These are phyloP conservation scores for Halcyon smyrnensis DNA, from an alignment of 2,797 vertebrate genomes.

Conservation along the genomic window DNA sequence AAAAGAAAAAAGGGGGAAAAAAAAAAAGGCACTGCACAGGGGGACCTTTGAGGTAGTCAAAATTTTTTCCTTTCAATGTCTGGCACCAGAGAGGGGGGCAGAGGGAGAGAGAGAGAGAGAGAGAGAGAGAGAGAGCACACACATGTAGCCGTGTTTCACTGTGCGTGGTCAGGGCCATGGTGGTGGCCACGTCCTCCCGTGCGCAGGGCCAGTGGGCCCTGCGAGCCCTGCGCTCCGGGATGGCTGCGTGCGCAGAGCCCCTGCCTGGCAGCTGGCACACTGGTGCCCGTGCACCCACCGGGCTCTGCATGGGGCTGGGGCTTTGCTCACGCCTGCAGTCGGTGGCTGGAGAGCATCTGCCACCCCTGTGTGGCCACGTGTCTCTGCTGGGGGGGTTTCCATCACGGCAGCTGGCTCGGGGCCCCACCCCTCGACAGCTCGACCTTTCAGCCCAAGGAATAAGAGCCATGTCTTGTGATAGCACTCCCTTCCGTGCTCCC, in stretches of 20 bases:
- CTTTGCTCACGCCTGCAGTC: background rate
- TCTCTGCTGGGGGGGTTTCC: background rate
- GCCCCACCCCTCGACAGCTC: fast-evolving
- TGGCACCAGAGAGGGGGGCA: background rate
- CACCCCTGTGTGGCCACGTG: background rate
- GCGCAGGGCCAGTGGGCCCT: fast-evolving
- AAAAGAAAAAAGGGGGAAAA: background rate
- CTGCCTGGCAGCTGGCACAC: background rate
- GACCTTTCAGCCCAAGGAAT: background rate
- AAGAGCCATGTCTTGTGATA: background rate
- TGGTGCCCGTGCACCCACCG: fast-evolving
- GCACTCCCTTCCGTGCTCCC: background rate
- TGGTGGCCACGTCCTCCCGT: background rate
- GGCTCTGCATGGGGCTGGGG: background rate
- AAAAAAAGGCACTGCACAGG: conserved; percentile 56
- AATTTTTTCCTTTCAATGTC: conserved; percentile 16
- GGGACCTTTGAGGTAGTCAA: conserved; percentile 75
- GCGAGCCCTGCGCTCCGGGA: background rate
- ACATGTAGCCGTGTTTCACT: fast-evolving
- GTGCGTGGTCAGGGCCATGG: background rate
- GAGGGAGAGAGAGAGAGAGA: background rate
- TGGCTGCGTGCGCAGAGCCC: background rate
- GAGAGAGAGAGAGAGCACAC: background rate
- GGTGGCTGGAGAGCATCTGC: background rate
- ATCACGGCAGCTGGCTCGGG: background rate